These are phyloP conservation scores for Patagioenas fasciata DNA, from an alignment of 2,113 vertebrate species.

Conservation along the genomic window DNA sequence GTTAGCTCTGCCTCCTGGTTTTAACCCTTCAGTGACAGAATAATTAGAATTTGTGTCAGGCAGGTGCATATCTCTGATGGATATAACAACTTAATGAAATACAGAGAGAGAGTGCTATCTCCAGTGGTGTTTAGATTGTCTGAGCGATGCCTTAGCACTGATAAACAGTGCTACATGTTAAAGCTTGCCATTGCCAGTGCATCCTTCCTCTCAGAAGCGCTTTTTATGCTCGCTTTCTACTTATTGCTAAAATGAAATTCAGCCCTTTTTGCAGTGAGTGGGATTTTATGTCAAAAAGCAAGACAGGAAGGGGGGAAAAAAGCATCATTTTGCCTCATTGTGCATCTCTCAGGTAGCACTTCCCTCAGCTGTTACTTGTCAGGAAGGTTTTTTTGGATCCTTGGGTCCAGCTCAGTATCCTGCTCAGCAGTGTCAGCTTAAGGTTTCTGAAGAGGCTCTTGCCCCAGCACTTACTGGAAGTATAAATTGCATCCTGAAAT, in stretches of 20 bases:
- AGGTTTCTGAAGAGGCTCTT: not conserved
- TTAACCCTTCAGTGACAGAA: not conserved
- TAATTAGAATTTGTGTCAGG: not conserved
- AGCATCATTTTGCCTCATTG: fast-evolving
- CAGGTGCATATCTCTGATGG: not conserved
- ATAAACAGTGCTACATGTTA: not conserved
- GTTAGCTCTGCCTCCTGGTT: not conserved
- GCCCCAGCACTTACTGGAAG: not conserved
- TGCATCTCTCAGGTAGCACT: not conserved
- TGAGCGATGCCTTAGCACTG: not conserved
- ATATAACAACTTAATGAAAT: not conserved
- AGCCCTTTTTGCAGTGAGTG: not conserved
- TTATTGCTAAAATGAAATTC: not conserved
- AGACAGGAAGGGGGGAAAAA: not conserved
- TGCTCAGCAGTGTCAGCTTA: not conserved
- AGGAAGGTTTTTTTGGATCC: not conserved
- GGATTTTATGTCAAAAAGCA: not conserved
- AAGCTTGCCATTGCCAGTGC: not conserved
- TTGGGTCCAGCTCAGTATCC: not conserved
- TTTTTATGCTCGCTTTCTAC: not conserved
- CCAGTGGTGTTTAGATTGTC: not conserved
- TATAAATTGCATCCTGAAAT: not conserved
- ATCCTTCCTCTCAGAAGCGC: not conserved
- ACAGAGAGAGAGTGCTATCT: not conserved
- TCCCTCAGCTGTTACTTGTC: not conserved